Conservation (phyloP, 2,797 vertebrate genomes). For the Crypturellus tataupa region DNA sequence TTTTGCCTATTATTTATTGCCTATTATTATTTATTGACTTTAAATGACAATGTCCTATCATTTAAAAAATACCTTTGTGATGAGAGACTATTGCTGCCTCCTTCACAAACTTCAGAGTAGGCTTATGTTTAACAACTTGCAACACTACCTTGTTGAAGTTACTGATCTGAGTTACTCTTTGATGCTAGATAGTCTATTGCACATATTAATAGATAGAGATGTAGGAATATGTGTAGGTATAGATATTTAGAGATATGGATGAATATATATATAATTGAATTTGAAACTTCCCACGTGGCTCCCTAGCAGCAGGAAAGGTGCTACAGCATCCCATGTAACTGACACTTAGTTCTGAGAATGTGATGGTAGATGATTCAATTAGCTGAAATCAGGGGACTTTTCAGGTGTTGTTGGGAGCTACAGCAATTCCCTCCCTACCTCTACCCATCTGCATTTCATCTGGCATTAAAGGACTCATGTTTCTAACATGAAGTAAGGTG, state of each 20-base stretch:
- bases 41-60: neutral
- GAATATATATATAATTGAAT: neutral
- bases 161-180: neutral
- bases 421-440: neutral
- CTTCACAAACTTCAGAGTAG: neutral
- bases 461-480: neutral
- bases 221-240: too few relatives aligned
- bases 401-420: neutral
- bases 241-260: too few relatives aligned
- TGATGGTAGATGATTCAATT: neutral
- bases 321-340: neutral
- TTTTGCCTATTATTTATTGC: too few relatives aligned
- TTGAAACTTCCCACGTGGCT: neutral
- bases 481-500: neutral
- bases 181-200: neutral
- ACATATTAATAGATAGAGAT: neutral
- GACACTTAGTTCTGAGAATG: neutral
- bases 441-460: neutral
- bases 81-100: neutral
- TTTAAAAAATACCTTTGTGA: neutral
- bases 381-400: neutral
- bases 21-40: too few relatives aligned
- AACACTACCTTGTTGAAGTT: neutral
- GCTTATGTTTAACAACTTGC: neutral
- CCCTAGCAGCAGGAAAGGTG: neutral